phyloP scores from a whole-genome alignment of 2,113 vertebrate species.

The Callipepla californica region DNA sequence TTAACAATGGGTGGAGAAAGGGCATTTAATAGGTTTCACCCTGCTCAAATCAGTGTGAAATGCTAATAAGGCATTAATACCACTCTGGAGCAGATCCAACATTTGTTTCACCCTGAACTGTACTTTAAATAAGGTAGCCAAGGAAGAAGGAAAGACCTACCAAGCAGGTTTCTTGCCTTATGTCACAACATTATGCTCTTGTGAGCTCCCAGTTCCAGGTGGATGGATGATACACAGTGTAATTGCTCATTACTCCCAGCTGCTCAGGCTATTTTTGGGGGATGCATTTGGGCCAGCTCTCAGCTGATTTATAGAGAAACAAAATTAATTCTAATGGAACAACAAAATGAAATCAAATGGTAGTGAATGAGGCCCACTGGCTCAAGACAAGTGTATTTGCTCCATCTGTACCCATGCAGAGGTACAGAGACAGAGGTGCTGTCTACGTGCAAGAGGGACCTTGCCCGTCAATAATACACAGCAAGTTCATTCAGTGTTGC shows the following conservation, averaged over 20 bases:
- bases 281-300: neutral
- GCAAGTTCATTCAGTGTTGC: neutral
- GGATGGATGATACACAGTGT: neutral
- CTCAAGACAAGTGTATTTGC: neutral
- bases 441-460: neutral
- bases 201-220: neutral
- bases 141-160: neutral
- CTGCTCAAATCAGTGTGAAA: neutral
- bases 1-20: neutral
- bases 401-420: neutral
- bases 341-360: neutral
- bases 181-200: neutral
- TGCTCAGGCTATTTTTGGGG: neutral
- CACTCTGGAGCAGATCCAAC: neutral
- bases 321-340: neutral
- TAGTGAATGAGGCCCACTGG: accelerated
- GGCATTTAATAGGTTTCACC: neutral
- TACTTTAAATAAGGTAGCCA: neutral
- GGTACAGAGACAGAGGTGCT: neutral
- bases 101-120: neutral
- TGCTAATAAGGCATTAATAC: neutral
- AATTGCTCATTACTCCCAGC: neutral
- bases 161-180: neutral
- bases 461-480: neutral
- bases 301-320: neutral